Evolutionary conservation across 2,888 invertebrate genomes (phyloP), one percentile per base, ranked within the genome.

Genomic region (Masnerella sp.): DNA sequence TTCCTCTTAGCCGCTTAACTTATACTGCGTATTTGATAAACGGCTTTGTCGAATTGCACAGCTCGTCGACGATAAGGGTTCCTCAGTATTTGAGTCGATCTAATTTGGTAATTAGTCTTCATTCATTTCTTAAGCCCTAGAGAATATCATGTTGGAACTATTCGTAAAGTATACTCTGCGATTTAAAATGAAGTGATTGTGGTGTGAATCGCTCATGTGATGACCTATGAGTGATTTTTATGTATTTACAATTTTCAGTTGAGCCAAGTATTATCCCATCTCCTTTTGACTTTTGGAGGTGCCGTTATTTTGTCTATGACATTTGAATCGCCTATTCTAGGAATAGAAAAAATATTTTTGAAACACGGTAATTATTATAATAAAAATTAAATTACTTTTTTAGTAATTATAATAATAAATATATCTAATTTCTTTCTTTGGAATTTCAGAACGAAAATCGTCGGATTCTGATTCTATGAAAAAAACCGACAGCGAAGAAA

Each of bases 1-100:
- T 91, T 20, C 92, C 93, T 0, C 87, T 93, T 12, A 92, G 93
- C 74, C 89, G 93, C 78, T 85, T 94, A 62, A 93, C 93, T 0
- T 94, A 92, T 83, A 92, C 93, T 78, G 93, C 93, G 0, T 94
- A 93, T 84, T 88, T 94, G 51, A 90, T 92, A 22, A 93, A 94
- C 82, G 93, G 93, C 2, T 88, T 93, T 15, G 89, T 94, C 0
- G 93, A 92, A 82, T 84, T 93, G 67, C 91, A 92, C 84, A 90
- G 90, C 77, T 88, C 90, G 2, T 91, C 92, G 0, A 90, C 90
- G 45, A 78, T 91, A 36, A 88, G 92, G 80, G 89, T 90, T 83
- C 91, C 92, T 0, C 85, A 90, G 40, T 90, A 91, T 80, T 89
- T 93, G 79, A 91, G 90, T 42, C 89, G 90, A 80, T 90, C 91